Base-by-base conservation (phyloP, 1,140 invertebrate species). In the Drosophila trapezifrons region DNA sequence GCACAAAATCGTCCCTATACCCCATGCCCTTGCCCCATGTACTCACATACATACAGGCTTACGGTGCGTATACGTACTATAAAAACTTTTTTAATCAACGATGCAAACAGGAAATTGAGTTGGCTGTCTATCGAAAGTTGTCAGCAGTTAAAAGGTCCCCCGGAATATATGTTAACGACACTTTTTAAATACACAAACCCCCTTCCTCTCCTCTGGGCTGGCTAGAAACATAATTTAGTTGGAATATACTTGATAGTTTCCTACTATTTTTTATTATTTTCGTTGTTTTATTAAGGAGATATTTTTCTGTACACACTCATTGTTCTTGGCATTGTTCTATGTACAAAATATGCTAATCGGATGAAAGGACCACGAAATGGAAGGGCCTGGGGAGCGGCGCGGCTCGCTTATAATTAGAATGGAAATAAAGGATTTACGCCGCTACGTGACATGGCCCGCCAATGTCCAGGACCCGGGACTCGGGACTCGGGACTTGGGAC, bases 401-500 rank as follows among this genome's bases (percentile, higher is more conserved):
- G 29, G 29, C 37, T 37, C 37, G 27, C 60, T 65, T 69, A 60
- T 78, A 85, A 85, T 85, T 85, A 85, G 70, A 86, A 78, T 81
- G 82, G 75, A 85, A 87, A 87, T 87, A 83, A 79, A 72, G 71
- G 75, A 86, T 86, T 85, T 82, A 45, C 63, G 74, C 55, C 47
- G 63, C 63, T 76, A 77, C 80, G 81, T 76, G 81, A 80, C 81
- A 64, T 74, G 73, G 57, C 71, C 72, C 58, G 40, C 8, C 56
- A 79, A 72, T 76, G 45, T n/a, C 59, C 40, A 20, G 46, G 45
- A 27, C 22, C 20, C 40, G 35, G n/a, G 29, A 35, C n/a, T 5
- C 29, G 12, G 38, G 38, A 29, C 7, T 22, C 38, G 17, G 25
- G 55, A 57, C 20, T 17, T 37, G 20, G 18, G 10, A 22, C 6